Conservation (phyloP, 2,888 invertebrate species). For the Eucera pruinosa region DNA sequence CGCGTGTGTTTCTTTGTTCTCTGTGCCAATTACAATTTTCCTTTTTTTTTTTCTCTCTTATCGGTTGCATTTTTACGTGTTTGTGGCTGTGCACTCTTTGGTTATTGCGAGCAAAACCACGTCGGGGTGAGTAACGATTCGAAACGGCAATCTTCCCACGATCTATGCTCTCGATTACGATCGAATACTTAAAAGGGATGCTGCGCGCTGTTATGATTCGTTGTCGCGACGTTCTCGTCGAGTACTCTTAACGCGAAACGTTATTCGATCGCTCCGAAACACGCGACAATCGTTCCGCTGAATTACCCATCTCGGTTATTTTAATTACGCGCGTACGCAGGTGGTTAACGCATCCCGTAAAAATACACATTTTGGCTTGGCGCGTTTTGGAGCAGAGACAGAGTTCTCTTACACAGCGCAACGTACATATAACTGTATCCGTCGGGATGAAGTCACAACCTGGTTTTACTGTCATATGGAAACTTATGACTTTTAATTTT, state of each 20-base stretch:
- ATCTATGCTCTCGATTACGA: not conserved
- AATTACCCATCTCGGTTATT: not conserved
- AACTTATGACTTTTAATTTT: not conserved
- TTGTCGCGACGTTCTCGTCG: not conserved
- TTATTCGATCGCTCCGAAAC: not conserved
- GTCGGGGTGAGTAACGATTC: conserved; percentile 20
- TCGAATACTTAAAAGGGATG: conserved; percentile 18
- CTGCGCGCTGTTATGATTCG: conserved; percentile 19
- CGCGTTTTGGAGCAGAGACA: too few relatives aligned
- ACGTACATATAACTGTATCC: not conserved
- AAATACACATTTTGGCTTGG: too few relatives aligned
- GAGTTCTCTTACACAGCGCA: not conserved
- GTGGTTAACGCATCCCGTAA: not conserved
- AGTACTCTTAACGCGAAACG: not conserved
- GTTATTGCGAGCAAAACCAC: not conserved
- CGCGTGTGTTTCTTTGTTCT: not conserved
- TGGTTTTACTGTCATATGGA: conserved; percentile 1
- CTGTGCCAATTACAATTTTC: conserved; percentile 15
- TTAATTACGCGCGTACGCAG: not conserved
- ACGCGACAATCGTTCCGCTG: not conserved
- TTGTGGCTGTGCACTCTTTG: not conserved
- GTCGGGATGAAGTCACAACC: not conserved
- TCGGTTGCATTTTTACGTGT: conserved; percentile 8
- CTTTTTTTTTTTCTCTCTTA: too few relatives aligned
- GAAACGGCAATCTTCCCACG: not conserved